phyloP scores from a whole-genome alignment of 2,797 vertebrate species.

The Thalassophryne amazonica region DNA sequence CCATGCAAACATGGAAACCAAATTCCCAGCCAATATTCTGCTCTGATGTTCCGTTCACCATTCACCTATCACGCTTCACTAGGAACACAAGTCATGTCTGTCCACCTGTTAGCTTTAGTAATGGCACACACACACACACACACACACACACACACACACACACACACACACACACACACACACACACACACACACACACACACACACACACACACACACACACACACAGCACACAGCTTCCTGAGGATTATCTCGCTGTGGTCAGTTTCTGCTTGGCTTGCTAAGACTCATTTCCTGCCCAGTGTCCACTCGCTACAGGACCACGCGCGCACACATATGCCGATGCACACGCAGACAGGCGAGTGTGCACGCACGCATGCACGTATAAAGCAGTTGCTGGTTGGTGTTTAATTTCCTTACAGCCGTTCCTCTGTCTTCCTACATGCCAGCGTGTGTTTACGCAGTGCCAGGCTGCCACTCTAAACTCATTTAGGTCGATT shows the following conservation, averaged over 20 bases:
- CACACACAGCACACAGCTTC: slow-evolving; percentile 65
- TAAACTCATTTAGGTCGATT: slow-evolving; percentile 70
- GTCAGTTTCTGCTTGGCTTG: slow-evolving; percentile 75
- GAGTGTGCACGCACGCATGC: background rate
- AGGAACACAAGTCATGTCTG: slow-evolving; percentile 68
- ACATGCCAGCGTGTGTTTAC: slow-evolving; percentile 59
- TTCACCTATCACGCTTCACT: slow-evolving; percentile 70
- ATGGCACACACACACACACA: slow-evolving; percentile 30
- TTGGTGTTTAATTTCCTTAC: slow-evolving; percentile 52
- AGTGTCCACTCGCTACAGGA: slow-evolving; percentile 70
- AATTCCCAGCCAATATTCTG: slow-evolving; percentile 66
- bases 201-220: slow-evolving; percentile 6
- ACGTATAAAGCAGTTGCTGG: slow-evolving; percentile 39
- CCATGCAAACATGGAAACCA: slow-evolving; percentile 65
- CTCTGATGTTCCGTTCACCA: slow-evolving; percentile 54
- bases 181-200: background rate
- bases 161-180: background rate
- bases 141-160: background rate
- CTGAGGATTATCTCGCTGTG: slow-evolving; percentile 70
- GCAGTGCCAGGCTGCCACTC: slow-evolving; percentile 64
- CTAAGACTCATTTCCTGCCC: slow-evolving; percentile 76
- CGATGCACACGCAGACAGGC: slow-evolving; percentile 17
- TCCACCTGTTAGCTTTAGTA: slow-evolving; percentile 76
- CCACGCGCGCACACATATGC: slow-evolving; percentile 31
- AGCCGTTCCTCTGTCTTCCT: slow-evolving; percentile 39